Evolutionary conservation across 2,113 vertebrate species (phyloP).

Genomic region (Charadrius vociferus): DNA sequence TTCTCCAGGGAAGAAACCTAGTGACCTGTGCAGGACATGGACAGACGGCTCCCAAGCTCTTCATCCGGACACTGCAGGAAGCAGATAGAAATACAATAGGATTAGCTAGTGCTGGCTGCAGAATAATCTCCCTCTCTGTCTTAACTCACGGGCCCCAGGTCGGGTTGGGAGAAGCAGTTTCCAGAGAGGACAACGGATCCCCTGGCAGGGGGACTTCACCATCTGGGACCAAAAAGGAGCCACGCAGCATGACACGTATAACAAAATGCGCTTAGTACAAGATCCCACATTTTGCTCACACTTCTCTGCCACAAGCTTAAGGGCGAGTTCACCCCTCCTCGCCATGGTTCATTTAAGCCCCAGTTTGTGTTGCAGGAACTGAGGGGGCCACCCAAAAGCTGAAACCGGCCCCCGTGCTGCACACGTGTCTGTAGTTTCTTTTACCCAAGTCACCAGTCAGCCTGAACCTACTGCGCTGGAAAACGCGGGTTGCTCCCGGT

Average conservation of each 20-base stretch:
- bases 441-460: background rate
- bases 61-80: background rate
- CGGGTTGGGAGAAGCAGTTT: background rate
- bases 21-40: background rate
- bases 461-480: background rate
- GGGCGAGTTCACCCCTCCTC: rapidly evolving
- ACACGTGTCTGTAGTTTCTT: background rate
- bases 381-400: background rate
- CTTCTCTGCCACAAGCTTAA: background rate
- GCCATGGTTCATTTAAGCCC: rapidly evolving
- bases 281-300: background rate
- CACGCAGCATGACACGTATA: rapidly evolving
- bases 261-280: rapidly evolving
- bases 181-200: background rate
- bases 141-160: background rate
- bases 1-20: background rate
- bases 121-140: background rate
- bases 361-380: background rate
- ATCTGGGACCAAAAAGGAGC: background rate
- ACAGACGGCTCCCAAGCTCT: background rate
- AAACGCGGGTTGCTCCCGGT: background rate
- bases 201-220: background rate
- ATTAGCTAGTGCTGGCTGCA: background rate
- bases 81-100: background rate
- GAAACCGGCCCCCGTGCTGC: background rate